These are phyloP conservation scores for Leuciscus idus DNA, from an alignment of 2,113 vertebrate genomes.

Conservation along the genomic window DNA sequence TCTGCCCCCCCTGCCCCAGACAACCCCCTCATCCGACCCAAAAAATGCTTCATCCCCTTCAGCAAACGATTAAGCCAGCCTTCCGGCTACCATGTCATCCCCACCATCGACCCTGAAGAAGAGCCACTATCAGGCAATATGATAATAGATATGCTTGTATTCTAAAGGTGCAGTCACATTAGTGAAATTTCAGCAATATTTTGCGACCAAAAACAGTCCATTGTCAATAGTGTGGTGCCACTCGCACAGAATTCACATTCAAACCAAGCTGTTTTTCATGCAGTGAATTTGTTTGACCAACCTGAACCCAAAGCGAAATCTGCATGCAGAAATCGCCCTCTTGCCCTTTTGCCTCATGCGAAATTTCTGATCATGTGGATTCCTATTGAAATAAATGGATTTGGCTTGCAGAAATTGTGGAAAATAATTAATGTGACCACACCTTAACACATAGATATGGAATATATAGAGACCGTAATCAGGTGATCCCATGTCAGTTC, in stretches of 20 bases:
- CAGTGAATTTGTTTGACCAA: neutral
- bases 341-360: neutral
- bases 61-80: slow-evolving; percentile 60
- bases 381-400: neutral
- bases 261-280: neutral
- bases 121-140: slow-evolving; percentile 65
- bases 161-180: neutral
- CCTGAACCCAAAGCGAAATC: neutral
- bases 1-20: slow-evolving; percentile 32
- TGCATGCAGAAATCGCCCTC: neutral
- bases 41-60: slow-evolving; percentile 37
- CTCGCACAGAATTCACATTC: neutral
- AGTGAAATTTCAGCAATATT: neutral
- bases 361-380: neutral
- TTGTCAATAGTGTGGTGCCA: neutral
- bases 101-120: slow-evolving; percentile 60
- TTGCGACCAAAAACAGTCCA: too few relatives aligned
- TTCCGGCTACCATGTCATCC: slow-evolving; percentile 66
- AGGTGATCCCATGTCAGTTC: neutral
- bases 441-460: neutral
- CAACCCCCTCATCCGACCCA: slow-evolving; percentile 49
- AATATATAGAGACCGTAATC: neutral
- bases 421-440: neutral
- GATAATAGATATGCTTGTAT: slow-evolving; percentile 11
- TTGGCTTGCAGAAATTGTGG: neutral